Base-by-base conservation (phyloP, 2,113 vertebrate genomes). In the Cygnus atratus region DNA sequence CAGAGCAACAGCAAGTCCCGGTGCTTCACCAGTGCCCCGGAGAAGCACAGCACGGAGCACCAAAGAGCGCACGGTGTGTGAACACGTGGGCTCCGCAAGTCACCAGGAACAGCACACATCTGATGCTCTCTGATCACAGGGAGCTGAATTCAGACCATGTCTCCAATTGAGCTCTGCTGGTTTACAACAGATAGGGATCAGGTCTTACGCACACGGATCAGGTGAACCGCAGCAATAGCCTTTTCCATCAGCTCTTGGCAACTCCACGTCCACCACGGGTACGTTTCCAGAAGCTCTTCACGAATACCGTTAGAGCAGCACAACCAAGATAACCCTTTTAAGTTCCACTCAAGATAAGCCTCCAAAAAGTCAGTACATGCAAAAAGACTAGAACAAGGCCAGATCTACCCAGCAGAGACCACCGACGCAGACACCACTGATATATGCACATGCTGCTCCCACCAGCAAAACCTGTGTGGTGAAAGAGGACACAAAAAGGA, bases 1-100 rank as follows among this genome's bases (percentile, higher is more conserved):
- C 33, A 92, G 83, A 68, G 55, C 22, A 50, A 0, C 10, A 76
- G 35, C 14, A 77, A 58, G 26, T 48, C 26, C 25, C 0, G 0
- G 2, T 39, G 18, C 6, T 29, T 78, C 18, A 18, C 29, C 25
- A n/a, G 18, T 35, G 46, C 65, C 78, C 24, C 41, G 41, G 10
- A 37, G 15, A 48, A 82, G 8, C 26, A 24, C 0, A 0, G 15
- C 37, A n/a, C 11, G 24, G 48, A 50, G 28, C 62, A 84, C 19
- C 24, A 78, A 33, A 13, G 18, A 91, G 25, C 62, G 67, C 39
- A 19, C 3, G 7, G 39, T 33, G 8, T 17, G 50, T 4, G 11
- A 77, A 52, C 24, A 59, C 5, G 3, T 9, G 18, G 81, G 74
- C 6, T 54, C 17, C 57, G 41, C 1, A 43, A 79, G 20, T 28